Conservation (phyloP, 92 coral and sea anemone genomes). For the Actinostola sp. region DNA sequence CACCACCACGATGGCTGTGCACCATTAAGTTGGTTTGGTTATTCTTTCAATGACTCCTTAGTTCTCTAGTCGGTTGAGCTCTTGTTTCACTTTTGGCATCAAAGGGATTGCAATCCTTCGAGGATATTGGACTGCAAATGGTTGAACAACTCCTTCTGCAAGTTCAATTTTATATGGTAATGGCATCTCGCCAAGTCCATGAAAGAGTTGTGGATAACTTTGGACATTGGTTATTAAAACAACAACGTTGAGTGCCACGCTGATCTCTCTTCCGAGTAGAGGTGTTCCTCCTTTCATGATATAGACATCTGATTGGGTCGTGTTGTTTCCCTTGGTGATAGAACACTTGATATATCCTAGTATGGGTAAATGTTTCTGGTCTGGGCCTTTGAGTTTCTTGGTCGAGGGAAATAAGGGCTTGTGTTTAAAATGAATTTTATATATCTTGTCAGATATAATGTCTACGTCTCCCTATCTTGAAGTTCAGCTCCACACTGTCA, state of each 20-base stretch:
- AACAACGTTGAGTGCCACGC: conserved; percentile 25
- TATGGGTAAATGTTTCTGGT: conserved; percentile 27
- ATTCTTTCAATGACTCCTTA: conserved; percentile 33
- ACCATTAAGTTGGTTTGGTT: conserved; percentile 31
- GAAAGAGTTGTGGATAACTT: conserved; percentile 50
- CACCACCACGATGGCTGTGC: conserved; percentile 21
- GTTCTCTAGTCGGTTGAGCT: conserved; percentile 22
- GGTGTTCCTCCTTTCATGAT: conserved; percentile 21
- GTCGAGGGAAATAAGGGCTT: conserved; percentile 9
- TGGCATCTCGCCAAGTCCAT: conserved; percentile 48
- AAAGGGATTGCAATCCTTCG: conserved; percentile 41
- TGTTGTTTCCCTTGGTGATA: conserved; percentile 21
- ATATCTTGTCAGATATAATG: conserved; percentile 9
- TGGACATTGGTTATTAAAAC: conserved; percentile 21
- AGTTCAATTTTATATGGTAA: conserved; percentile 42
- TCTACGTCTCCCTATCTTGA: conserved; percentile 13
- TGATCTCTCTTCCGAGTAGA: conserved; percentile 20
- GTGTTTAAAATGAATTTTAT: background rate
- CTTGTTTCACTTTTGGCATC: conserved; percentile 29
- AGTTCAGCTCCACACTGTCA: conserved; percentile 1
- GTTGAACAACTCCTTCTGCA: conserved; percentile 30
- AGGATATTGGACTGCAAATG: conserved; percentile 47
- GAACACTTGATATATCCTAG: conserved; percentile 20
- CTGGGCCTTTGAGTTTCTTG: conserved; percentile 21
- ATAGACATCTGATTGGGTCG: conserved; percentile 21